phyloP scores from a whole-genome alignment of 2,797 vertebrate genomes.

The Intellagama lesueurii region DNA sequence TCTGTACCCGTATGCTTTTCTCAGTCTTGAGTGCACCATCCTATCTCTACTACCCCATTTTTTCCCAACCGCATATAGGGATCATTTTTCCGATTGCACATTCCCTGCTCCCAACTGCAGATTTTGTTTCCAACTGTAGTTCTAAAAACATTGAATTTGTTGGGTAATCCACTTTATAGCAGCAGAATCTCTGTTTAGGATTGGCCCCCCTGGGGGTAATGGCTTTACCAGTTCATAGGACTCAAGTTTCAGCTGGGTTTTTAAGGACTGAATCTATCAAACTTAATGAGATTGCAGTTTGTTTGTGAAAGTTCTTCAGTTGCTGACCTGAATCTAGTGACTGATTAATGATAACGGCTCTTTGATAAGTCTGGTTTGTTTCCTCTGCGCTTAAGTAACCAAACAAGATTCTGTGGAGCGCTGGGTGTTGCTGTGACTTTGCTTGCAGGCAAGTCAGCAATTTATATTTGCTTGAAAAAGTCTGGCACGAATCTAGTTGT shows the following conservation, averaged over 20 bases:
- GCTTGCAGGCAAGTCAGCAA: not conserved
- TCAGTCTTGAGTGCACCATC: too few relatives aligned
- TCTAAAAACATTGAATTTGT: not conserved
- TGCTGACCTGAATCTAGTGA: not conserved
- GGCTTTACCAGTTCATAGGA: not conserved
- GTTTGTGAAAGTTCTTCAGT: not conserved
- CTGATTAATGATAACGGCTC: not conserved
- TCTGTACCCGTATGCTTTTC: too few relatives aligned
- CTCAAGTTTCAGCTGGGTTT: conserved; percentile 3
- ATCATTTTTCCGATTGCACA: too few relatives aligned
- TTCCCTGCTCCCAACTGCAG: not conserved
- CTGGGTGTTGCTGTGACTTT: not conserved
- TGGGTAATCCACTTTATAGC: not conserved
- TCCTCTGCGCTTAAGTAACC: not conserved
- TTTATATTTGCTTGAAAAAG: not conserved
- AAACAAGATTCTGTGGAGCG: not conserved
- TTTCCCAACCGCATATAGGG: too few relatives aligned
- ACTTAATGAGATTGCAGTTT: not conserved
- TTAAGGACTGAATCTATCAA: not conserved
- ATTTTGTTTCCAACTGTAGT: not conserved
- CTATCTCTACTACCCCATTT: too few relatives aligned
- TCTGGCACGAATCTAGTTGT: not conserved
- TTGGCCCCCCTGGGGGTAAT: not conserved
- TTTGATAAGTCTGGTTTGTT: conserved; percentile 5
- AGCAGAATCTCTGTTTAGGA: not conserved